Evolutionary conservation across 2,888 invertebrate genomes (phyloP), one percentile per base, ranked within the genome.

Genomic region (Euclidia mi): DNA sequence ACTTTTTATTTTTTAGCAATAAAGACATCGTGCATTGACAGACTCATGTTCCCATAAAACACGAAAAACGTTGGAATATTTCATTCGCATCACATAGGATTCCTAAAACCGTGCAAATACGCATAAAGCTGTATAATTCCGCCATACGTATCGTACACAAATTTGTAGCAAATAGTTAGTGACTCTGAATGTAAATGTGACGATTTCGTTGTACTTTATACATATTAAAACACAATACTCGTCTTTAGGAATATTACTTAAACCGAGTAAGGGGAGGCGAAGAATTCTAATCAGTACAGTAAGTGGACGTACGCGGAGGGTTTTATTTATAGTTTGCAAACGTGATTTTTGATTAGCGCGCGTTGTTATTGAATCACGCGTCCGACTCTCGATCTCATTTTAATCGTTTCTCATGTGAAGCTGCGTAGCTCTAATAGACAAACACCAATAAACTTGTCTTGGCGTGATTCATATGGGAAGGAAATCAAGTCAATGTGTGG

Each of bases 131-230:
- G 53, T 69, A 69, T 63, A 65, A 68, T 56, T 65, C 37, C 34
- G 28, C 31, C 37, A 59, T 51, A 44, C 35, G 31, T 58, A 56
- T 52, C 50, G 59, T 66, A 63, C 62, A 58, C 52, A 63, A 73
- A 79, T 77, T 63, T 64, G 73, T 76, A 72, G 63, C 68, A 74
- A 73, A 77, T 70, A 71, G 65, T 58, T 50, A 47, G 59, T 56
- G 25, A 53, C 45, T 20, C 51, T 63, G 84, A 82, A 85, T 84
- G 59, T 71, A 75, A 85, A 84, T 85, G 69, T 44, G 62, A 62
- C 45, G 49, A 70, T 79, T 79, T 77, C 71, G 58, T 63, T 64
- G 73, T 67, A 77, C 66, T 65, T 64, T 72, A 70, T 60, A 73
- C 71, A 78, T 78, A 78, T 83, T 79, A 69, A 74, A 77, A 77